Conservation (phyloP, 2,888 invertebrate genomes). For the Drosophila sordidapex region DNA sequence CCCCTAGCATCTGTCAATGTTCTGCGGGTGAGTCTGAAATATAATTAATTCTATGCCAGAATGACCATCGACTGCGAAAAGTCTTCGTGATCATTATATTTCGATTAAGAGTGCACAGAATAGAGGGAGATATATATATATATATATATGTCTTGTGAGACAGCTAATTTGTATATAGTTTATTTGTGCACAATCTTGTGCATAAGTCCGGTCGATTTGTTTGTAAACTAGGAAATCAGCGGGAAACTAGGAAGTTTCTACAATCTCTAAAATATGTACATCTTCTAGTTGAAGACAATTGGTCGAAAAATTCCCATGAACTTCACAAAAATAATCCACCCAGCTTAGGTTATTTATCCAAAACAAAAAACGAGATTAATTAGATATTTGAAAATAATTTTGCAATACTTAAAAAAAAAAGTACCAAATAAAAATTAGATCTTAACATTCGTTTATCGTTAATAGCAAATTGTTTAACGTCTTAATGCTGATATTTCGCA, state of each 20-base stretch:
- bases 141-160: neutral
- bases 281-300: too few relatives aligned
- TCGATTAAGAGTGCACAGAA: neutral
- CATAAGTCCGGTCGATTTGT: too few relatives aligned
- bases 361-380: too few relatives aligned
- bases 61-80: neutral
- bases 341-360: too few relatives aligned
- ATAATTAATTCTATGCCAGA: conserved; percentile 17
- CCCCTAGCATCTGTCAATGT: conserved; percentile 74
- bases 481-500: conserved; percentile 5
- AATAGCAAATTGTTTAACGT: neutral
- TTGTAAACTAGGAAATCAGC: too few relatives aligned
- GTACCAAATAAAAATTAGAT: neutral
- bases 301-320: too few relatives aligned
- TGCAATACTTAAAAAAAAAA: too few relatives aligned
- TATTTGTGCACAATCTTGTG: too few relatives aligned
- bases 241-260: too few relatives aligned
- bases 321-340: too few relatives aligned
- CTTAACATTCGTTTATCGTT: neutral
- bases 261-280: too few relatives aligned
- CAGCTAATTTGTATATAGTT: too few relatives aligned
- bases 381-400: neutral
- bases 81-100: neutral
- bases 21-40: conserved; percentile 74
- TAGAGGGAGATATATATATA: neutral